A percentile compares a stretch with the other conserved stretches of the same genome.
phyloP scores from a whole-genome alignment of 1,140 invertebrate genomes.

The Acyrthosiphon pisum region DNA sequence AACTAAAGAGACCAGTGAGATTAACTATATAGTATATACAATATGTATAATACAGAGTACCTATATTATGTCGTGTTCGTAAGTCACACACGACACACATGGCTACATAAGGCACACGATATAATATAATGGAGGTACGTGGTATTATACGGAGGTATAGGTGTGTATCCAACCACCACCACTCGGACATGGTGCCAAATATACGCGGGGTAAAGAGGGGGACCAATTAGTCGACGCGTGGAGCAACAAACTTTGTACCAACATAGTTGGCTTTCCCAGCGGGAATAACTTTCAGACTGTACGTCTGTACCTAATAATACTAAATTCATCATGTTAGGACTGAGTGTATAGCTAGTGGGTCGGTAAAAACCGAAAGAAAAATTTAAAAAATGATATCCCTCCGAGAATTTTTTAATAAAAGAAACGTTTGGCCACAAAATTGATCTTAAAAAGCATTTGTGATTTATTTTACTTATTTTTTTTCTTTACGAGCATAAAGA shows the following conservation, averaged over 20 bases:
- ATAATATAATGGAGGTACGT: background rate
- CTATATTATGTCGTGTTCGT: background rate
- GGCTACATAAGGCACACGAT: background rate
- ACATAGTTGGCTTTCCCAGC: background rate
- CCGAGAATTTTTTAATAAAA: background rate
- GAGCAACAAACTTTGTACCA: background rate
- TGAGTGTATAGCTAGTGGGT: too few relatives aligned
- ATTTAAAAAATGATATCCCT: background rate
- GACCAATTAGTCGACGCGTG: background rate
- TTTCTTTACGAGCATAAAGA: background rate
- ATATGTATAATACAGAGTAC: background rate
- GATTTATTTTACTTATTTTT: slow-evolving; percentile 18
- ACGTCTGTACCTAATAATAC: background rate
- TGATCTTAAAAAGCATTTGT: background rate
- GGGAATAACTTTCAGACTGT: background rate
- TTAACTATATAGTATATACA: background rate
- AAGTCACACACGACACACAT: background rate
- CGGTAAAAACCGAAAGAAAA: background rate
- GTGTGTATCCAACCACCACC: background rate
- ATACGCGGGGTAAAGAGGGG: background rate
- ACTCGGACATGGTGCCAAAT: background rate
- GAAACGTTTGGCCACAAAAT: background rate
- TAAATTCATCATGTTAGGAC: background rate
- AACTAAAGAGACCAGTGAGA: background rate
- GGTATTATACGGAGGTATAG: background rate